Base-by-base conservation (phyloP, 1,140 invertebrate genomes). In the Drosophila ambigua region DNA sequence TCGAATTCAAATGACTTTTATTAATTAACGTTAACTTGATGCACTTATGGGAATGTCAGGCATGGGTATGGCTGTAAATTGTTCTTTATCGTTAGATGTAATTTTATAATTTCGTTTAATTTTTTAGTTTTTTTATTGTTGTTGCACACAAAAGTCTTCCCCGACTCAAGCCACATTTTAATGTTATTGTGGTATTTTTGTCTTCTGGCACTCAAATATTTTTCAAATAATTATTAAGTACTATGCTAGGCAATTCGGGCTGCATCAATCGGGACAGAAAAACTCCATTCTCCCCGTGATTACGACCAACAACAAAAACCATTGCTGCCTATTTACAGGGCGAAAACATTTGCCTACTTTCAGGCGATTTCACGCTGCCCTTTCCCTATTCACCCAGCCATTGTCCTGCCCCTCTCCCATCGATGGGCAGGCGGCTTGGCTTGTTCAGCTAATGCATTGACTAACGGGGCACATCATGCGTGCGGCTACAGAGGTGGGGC, bases 381-480 rank as follows among this genome's bases (percentile, higher is more conserved):
- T 15, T 9, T 39, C 35, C 15, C 2, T 6, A 8, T 16, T 7
- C 43, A n/a, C 11, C 13, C 48, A 23, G 28, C 31, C 39, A 2
- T 26, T 31, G 5, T 35, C 11, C 15, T 2, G 4, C 1, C 48
- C 20, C 13, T 28, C 13, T 15, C 24, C 24, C 35, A 13, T 2
- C 11, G 44, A 11, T 41, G 35, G 16, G 51, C 26, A 13, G 13
- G 13, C 15, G 20, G 26, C 8, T 13, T 9, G 7, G 43, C 11
- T 46, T 54, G 63, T 41, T 41, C 49, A 31, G 61, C 82, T 85
- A 85, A 85, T 87, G 78, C 81, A 87, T 85, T 78, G 83, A 78
- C 82, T 87, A 87, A 87, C 81, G 57, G 71, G 35, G 53, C 77
- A 46, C 82, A 65, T 78, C 62, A 77, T 74, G 82, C 62, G 65